Evolutionary conservation across 1,140 invertebrate genomes (phyloP), one percentile per base, ranked within the genome.

Genomic region (Mamestra configurata): DNA sequence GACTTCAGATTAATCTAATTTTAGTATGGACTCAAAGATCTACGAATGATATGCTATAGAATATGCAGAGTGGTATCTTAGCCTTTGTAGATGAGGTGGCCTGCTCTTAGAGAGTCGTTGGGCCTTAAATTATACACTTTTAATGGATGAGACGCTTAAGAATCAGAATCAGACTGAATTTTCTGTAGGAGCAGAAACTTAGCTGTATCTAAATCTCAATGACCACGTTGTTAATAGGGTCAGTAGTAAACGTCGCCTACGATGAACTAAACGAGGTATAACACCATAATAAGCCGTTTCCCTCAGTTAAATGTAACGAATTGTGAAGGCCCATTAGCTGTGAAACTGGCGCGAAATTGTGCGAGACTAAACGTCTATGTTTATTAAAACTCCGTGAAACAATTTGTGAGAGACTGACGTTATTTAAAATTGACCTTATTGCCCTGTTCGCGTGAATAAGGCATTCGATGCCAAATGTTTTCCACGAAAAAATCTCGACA

Each of bases 231-330:
- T 49, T n/a, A 49, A n/a, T 15, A 64, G 31, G 35, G 31, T 37
- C 27, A 37, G 27, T 57, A 57, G n/a, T 64, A 35, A 37, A 37
- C 15, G 15, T 18, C 59, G 59, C 59, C 59, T 37, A 64, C 31
- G 59, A n/a, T 37, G 10, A 18, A 18, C 6, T 64, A 64, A 37
- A 35, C 59, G 59, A 64, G n/a, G 5, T 64, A 20, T 64, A 64
- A 64, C 59, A 64, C 31, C n/a, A 37, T 64, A 64, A 64, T 37
- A 64, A 64, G 59, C 59, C 1, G 59, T 64, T 64, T 64, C 59
- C 59, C 31, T 37, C 15, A 37, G 59, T 37, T 64, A 6, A 64
- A 18, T 64, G 15, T 37, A 64, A 64, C 31, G 18, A 37, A 64
- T 64, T 64, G 31, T 10, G 7, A 64, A 64, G n/a, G 59, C 13